These are phyloP conservation scores for Melieria omissa DNA, from an alignment of 2,888 invertebrate species.

Conservation along the genomic window DNA sequence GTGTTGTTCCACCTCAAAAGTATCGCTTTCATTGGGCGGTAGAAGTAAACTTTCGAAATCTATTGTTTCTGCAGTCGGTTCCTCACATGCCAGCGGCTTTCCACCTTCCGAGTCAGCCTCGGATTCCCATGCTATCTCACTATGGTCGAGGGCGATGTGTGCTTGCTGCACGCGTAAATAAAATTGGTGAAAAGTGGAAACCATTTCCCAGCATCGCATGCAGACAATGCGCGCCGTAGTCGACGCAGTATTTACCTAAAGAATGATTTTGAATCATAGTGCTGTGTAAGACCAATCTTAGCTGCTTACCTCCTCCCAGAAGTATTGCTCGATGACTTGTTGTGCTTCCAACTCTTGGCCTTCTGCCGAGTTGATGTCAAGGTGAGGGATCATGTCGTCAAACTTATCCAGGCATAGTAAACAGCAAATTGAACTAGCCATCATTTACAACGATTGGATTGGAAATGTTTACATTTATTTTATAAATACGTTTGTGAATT, in stretches of 20 bases:
- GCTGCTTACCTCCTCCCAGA: slow-evolving; percentile 19
- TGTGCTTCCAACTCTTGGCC: not conserved
- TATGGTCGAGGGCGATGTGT: not conserved
- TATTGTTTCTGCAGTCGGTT: no score
- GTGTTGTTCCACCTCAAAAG: not conserved
- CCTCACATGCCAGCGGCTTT: no score
- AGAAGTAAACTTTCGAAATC: no score
- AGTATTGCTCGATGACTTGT: slow-evolving; percentile 16
- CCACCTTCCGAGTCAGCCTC: no score
- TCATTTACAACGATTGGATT: no score
- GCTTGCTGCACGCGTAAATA: slow-evolving; percentile 18
- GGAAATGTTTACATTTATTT: no score
- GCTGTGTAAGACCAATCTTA: no score
- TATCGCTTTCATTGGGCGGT: no score
- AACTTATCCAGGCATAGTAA: slow-evolving; percentile 20
- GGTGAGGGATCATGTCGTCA: not conserved
- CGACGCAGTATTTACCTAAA: no score
- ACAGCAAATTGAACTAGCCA: not conserved
- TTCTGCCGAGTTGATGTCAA: slow-evolving; percentile 9
- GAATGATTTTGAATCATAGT: no score
- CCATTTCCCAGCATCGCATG: slow-evolving; percentile 15
- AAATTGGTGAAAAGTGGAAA: slow-evolving; percentile 24
- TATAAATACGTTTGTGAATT: no score
- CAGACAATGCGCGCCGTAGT: not conserved
- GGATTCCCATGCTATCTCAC: no score